Percentiles rank a stretch among this genome's conserved stretches.
phyloP scores from a whole-genome alignment of 2,888 invertebrate genomes.

The Drosophila maculinotata region DNA sequence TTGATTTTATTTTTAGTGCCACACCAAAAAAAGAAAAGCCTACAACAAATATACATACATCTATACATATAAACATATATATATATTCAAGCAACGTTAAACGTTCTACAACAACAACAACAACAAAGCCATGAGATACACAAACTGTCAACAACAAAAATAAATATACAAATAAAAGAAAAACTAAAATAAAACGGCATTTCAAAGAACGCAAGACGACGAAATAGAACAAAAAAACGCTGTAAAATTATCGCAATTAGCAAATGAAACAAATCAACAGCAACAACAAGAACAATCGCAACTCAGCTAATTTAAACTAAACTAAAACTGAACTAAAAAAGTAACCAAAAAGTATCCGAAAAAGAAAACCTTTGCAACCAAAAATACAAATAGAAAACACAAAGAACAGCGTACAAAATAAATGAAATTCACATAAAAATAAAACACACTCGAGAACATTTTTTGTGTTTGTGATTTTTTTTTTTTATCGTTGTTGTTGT shows the following conservation, averaged over 20 bases:
- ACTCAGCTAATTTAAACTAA: conserved; percentile 27
- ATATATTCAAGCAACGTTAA: conserved; percentile 56
- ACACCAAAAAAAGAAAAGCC: conserved; percentile 38
- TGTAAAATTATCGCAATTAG: conserved; percentile 76
- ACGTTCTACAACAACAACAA: conserved; percentile 62
- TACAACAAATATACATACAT: conserved; percentile 27
- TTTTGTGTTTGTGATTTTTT: no score
- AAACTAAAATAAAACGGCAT: conserved; percentile 61
- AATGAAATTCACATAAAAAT: conserved; percentile 5
- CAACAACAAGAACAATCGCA: conserved; percentile 30
- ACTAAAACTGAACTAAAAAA: conserved; percentile 34
- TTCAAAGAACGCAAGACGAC: conserved; percentile 43
- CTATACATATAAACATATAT: conserved; percentile 14
- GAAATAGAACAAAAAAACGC: conserved; percentile 17
- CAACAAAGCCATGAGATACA: conserved; percentile 27
- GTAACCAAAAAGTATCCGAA: conserved; percentile 36
- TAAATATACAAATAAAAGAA: conserved; percentile 12
- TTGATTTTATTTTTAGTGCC: conserved; percentile 80
- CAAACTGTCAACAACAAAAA: conserved; percentile 65
- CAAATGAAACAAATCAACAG: conserved; percentile 56
- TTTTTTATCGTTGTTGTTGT: conserved; percentile 40
- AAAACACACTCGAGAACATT: conserved; percentile 12
- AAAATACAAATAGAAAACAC: conserved; percentile 28
- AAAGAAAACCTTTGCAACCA: conserved; percentile 35
- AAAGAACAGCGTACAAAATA: conserved; percentile 2